Percentiles rank a stretch among this genome's conserved stretches.
Evolutionary conservation across 2,888 invertebrate species (phyloP).

Genomic region (Altica lythri): DNA sequence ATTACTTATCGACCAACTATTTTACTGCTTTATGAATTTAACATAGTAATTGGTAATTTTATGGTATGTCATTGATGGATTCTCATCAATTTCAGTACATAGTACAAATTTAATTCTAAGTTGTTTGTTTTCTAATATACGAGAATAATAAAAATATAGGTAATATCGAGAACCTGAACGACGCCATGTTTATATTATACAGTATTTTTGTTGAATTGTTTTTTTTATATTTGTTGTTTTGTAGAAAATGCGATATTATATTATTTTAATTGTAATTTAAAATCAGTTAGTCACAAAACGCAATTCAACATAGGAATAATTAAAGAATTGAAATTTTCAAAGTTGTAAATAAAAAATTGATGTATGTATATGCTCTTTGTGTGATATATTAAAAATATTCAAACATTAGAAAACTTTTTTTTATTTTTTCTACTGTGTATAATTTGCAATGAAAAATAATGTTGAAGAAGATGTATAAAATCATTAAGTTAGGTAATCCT

Average conservation of each 20-base stretch:
- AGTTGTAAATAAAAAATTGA: slow-evolving; percentile 57
- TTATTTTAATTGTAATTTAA: slow-evolving; percentile 15
- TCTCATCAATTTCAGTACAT: no score
- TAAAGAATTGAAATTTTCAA: slow-evolving; percentile 50
- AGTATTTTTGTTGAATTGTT: slow-evolving; percentile 37
- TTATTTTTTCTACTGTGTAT: no score
- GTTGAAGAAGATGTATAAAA: no score
- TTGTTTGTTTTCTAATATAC: no score
- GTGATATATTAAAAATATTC: slow-evolving; percentile 59
- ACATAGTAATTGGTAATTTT: no score
- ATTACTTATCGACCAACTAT: no score
- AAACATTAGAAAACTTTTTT: no score
- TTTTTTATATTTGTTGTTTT: slow-evolving; percentile 37
- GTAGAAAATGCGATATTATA: slow-evolving; percentile 27
- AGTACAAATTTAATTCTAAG: no score
- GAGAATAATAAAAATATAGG: neutral
- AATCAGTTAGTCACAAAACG: slow-evolving; percentile 43
- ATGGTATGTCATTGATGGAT: no score
- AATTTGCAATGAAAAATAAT: no score
- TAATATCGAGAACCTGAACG: neutral
- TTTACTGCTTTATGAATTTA: no score
- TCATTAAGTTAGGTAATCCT: no score
- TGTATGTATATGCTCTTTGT: slow-evolving; percentile 60
- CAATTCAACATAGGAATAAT: slow-evolving; percentile 43
- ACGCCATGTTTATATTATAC: slow-evolving; percentile 38